Evolutionary conservation across 92 coral and sea anemone genomes (phyloP).

Genomic region (Parazoanthus atlanticus): DNA sequence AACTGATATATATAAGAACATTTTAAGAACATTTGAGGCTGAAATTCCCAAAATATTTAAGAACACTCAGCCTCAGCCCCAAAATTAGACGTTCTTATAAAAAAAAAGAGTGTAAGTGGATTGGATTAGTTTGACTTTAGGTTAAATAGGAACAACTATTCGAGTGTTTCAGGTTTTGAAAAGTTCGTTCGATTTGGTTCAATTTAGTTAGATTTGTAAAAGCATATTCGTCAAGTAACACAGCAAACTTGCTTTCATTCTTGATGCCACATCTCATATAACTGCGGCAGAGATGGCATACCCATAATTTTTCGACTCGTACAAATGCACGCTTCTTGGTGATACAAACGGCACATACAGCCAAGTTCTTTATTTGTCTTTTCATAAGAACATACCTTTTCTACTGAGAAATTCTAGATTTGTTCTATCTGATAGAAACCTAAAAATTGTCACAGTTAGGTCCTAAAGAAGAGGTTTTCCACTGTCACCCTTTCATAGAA

Average conservation of each 20-base stretch:
- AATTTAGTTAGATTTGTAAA: no score
- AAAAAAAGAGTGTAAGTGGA: no score
- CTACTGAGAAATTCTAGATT: not conserved
- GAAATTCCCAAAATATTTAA: no score
- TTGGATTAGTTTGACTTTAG: no score
- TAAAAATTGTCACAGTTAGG: not conserved
- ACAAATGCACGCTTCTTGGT: not conserved
- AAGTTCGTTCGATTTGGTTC: no score
- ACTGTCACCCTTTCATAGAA: not conserved
- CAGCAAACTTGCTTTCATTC: not conserved
- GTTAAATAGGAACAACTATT: no score
- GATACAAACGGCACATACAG: not conserved
- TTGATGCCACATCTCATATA: not conserved
- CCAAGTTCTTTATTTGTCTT: not conserved
- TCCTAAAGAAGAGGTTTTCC: not conserved
- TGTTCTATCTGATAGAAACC: not conserved
- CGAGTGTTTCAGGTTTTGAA: no score
- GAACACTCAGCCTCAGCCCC: no score
- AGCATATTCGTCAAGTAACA: no score
- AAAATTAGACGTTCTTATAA: no score
- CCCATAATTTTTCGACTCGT: not conserved
- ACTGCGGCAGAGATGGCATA: not conserved
- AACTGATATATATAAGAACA: no score
- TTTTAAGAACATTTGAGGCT: no score
- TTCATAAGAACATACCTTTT: not conserved